Evolutionary conservation across 1,140 invertebrate genomes (phyloP).

Genomic region (Drosophila lini): DNA sequence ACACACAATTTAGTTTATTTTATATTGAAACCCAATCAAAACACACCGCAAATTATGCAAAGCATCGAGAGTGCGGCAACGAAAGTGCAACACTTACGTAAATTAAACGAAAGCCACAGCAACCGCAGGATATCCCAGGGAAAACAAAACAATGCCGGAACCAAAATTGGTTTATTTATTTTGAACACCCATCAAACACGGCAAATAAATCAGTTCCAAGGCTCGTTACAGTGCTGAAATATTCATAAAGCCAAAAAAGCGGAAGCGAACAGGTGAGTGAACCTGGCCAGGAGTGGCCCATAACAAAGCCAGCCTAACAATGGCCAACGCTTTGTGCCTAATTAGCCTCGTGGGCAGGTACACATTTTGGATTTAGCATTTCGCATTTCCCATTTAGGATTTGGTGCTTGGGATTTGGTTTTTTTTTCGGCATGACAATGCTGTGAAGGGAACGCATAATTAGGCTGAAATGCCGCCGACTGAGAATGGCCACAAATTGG

Average conservation of each 20-base stretch:
- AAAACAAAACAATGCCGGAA: constrained; percentile 24
- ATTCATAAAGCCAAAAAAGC: constrained; percentile 59
- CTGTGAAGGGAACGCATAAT: constrained; percentile 64
- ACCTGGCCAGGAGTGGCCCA: constrained; percentile 7
- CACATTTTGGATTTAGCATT: constrained; percentile 34
- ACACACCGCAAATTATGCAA: constrained; percentile 54
- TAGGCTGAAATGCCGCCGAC: constrained; percentile 53
- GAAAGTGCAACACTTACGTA: constrained; percentile 57
- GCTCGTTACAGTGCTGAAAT: constrained; percentile 42
- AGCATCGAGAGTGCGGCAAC: constrained; percentile 30
- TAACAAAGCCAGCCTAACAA: constrained; percentile 66
- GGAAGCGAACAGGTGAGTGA: constrained; percentile 41
- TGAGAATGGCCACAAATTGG: constrained; percentile 51
- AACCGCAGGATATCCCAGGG: constrained; percentile 30
- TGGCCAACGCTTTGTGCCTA: constrained; percentile 73
- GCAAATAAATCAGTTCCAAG: constrained; percentile 36
- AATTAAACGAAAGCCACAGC: constrained; percentile 48
- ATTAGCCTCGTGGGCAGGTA: constrained; percentile 68
- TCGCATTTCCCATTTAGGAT: constrained; percentile 3
- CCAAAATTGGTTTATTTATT: constrained; percentile 49
- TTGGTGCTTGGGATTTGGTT: constrained; percentile 2
- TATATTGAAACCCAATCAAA: constrained; percentile 12
- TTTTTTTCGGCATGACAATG: constrained; percentile 37
- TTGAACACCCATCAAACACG: constrained; percentile 34
- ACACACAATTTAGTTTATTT: constrained; percentile 1